Evolutionary conservation across 2,797 vertebrate genomes (phyloP).

Genomic region (Phrynocephalus vlangalii): DNA sequence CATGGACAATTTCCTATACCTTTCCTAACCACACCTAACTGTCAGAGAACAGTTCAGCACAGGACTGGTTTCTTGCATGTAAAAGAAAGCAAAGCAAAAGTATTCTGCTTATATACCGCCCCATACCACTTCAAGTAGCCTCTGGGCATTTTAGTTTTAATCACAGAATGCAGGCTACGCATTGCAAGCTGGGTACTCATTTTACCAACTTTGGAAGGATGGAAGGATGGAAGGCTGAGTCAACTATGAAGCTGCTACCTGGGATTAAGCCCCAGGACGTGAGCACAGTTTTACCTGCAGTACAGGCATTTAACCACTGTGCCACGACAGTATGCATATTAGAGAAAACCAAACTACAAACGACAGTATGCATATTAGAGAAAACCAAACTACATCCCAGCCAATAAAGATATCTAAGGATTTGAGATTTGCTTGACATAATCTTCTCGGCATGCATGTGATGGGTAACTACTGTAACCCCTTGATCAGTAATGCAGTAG

Average conservation of each 20-base stretch:
- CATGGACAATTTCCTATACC: not conserved
- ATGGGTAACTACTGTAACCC: not conserved
- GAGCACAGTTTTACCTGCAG: no score
- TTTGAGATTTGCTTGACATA: constrained; percentile 18
- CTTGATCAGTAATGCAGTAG: constrained; percentile 22
- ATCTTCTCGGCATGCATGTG: constrained; percentile 5
- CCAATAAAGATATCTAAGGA: not conserved
- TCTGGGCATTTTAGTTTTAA: no score
- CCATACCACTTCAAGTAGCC: no score
- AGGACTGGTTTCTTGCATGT: not conserved
- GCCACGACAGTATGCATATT: not conserved
- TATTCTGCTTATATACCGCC: no score
- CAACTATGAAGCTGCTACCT: no score
- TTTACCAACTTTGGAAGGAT: no score
- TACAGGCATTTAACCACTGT: no score
- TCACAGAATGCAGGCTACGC: no score
- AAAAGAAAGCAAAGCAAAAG: not conserved
- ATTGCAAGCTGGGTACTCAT: no score
- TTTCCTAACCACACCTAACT: not conserved
- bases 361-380: not conserved
- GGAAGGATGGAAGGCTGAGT: no score
- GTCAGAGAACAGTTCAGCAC: not conserved
- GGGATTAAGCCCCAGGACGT: no score
- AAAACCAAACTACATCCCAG: not conserved
- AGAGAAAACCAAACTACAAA: not conserved